Evolutionary conservation across 1,140 invertebrate species (phyloP), one percentile per base, ranked within the genome.

Genomic region (Sitodiplosis mosellana): DNA sequence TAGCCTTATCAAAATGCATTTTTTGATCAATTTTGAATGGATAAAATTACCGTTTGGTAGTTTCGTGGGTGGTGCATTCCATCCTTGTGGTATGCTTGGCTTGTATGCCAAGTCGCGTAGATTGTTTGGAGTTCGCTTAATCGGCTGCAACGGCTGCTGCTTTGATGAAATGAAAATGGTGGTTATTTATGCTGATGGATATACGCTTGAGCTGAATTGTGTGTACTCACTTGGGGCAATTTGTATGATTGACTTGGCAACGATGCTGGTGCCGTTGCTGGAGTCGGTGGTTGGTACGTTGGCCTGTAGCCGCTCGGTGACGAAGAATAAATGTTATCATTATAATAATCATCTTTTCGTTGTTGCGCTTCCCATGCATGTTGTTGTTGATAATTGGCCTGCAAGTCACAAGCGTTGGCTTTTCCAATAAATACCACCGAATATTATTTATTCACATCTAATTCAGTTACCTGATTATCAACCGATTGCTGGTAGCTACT

Each of bases 21-120:
- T 42, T 19, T 15, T 8, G 15, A 42, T 42, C 7, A 45, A 27
- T 20, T 21, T 20, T 10, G 22, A 27, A 8, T 42, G 17, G 17
- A 8, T 42, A n/a, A n/a, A n/a, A n/a, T 54, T 54, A 64, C 61
- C 61, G 56, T 48, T 59, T 15, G 61, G 61, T 41, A 64, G 47
- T 40, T 54, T 51, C 43, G 60, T 53, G 47, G 51, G 51, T 1
- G 54, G 60, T 33, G 67, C 57, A 49, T 67, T 69, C 73, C 73
- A 74, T 33, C 68, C 69, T 52, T 68, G 64, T 1, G 73, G 70
- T 41, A 71, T 54, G 47, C 61, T 67, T 22, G 72, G 69, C 51
- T 68, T 71, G 49, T 73, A 73, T 4, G 61, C 61, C 5, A 64
- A 51, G 22, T 58, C 60, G 14, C 61, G 51, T 49, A 56, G 55